phyloP scores from a whole-genome alignment of 2,888 invertebrate genomes.

The Acronicta leporina region DNA sequence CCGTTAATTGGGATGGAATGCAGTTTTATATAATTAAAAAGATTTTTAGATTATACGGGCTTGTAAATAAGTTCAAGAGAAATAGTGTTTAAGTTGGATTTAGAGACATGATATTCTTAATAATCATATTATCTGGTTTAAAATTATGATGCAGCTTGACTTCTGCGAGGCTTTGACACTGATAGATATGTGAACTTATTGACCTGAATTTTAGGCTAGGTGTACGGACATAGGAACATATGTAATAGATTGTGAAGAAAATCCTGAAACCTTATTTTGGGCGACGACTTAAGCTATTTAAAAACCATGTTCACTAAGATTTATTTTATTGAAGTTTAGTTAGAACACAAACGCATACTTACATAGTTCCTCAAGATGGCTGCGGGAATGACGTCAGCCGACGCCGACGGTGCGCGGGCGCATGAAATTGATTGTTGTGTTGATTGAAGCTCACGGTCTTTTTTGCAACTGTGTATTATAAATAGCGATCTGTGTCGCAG shows the following conservation, averaged over 20 bases:
- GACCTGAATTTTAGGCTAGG: too few relatives aligned
- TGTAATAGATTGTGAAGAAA: too few relatives aligned
- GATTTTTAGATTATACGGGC: constrained; percentile 28
- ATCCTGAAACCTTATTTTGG: too few relatives aligned
- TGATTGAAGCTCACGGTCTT: constrained; percentile 78
- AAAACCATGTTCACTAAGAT: constrained; percentile 27
- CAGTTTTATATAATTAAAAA: constrained; percentile 39
- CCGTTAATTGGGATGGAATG: constrained; percentile 64
- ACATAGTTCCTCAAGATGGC: constrained; percentile 67
- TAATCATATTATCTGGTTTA: constrained; percentile 14
- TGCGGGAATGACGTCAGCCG: constrained; percentile 66
- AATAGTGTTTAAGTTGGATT: constrained; percentile 22
- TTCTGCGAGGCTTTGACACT: constrained; percentile 7
- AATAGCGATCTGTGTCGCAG: constrained; percentile 47
- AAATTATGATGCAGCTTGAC: constrained; percentile 25
- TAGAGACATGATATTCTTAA: constrained; percentile 10
- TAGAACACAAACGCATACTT: constrained; percentile 23
- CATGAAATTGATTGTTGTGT: constrained; percentile 73
- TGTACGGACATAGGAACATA: too few relatives aligned
- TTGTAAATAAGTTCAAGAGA: constrained; percentile 27
- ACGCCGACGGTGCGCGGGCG: constrained; percentile 59
- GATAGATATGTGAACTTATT: background rate
- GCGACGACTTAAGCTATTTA: too few relatives aligned
- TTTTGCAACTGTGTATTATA: constrained; percentile 62
- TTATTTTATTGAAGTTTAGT: constrained; percentile 47